phyloP scores from a whole-genome alignment of 2,888 invertebrate species.

The Melangyna quadrimaculata region DNA sequence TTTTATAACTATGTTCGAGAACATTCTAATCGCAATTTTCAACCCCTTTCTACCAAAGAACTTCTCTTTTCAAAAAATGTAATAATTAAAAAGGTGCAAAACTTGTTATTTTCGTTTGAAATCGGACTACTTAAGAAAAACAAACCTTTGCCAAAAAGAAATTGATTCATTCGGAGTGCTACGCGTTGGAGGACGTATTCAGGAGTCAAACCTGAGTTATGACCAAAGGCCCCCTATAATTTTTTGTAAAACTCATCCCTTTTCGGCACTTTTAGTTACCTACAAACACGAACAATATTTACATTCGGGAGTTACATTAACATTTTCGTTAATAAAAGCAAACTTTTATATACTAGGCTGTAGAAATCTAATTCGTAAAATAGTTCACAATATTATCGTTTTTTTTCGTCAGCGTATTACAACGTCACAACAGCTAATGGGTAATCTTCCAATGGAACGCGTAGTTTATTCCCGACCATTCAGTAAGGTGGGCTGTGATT shows the following conservation, averaged over 20 bases:
- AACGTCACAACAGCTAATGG: no score
- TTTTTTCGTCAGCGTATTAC: no score
- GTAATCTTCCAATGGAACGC: no score
- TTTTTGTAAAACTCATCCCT: not conserved
- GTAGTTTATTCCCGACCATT: no score
- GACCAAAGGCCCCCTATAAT: slow-evolving; percentile 7
- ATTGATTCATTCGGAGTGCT: slow-evolving; percentile 4
- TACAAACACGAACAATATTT: slow-evolving; percentile 1
- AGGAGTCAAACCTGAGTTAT: not conserved
- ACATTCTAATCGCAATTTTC: not conserved
- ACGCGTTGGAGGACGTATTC: not conserved
- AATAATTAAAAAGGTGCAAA: not conserved
- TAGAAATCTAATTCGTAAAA: no score
- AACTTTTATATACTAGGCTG: no score
- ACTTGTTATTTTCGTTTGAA: not conserved
- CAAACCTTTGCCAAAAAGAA: not conserved
- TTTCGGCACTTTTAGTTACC: not conserved
- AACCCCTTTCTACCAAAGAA: not conserved
- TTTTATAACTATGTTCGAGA: not conserved
- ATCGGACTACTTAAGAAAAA: not conserved
- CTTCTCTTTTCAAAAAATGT: not conserved
- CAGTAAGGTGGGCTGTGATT: no score
- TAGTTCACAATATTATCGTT: no score
- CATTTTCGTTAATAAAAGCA: no score
- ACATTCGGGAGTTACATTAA: no score